These are phyloP conservation scores for Noctua janthe DNA, from an alignment of 2,888 invertebrate species.

Conservation along the genomic window DNA sequence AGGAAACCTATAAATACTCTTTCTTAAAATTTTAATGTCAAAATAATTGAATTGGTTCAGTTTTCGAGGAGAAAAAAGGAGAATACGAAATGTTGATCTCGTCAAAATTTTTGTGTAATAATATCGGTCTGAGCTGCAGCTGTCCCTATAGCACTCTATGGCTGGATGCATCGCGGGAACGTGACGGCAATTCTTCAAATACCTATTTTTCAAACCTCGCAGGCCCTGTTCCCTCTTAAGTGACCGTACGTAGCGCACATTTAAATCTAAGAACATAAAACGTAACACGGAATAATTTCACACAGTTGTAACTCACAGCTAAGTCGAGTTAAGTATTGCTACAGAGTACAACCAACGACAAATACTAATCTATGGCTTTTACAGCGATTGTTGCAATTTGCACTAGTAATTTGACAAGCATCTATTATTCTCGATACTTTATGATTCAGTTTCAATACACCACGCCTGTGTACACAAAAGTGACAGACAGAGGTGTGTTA, in stretches of 20 bases:
- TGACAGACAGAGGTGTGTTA: not conserved
- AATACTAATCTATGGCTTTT: slow-evolving; percentile 36
- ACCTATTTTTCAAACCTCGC: too few relatives aligned
- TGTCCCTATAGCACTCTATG: too few relatives aligned
- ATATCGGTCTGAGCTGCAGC: too few relatives aligned
- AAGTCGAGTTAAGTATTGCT: slow-evolving; percentile 20
- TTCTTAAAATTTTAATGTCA: too few relatives aligned
- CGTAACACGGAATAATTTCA: slow-evolving; percentile 15
- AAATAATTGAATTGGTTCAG: too few relatives aligned
- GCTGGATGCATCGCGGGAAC: too few relatives aligned
- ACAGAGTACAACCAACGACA: slow-evolving; percentile 22
- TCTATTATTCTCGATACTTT: slow-evolving; percentile 16
- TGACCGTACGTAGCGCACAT: slow-evolving; percentile 7
- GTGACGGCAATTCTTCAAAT: too few relatives aligned
- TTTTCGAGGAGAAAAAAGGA: too few relatives aligned
- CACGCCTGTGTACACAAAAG: not conserved
- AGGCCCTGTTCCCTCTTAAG: not conserved
- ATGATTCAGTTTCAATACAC: slow-evolving; percentile 6
- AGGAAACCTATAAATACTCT: too few relatives aligned
- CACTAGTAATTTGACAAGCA: slow-evolving; percentile 22
- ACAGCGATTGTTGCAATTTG: slow-evolving; percentile 37
- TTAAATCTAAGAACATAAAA: slow-evolving; percentile 1
- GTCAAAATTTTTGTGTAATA: too few relatives aligned
- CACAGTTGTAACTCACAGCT: slow-evolving; percentile 5
- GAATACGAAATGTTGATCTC: too few relatives aligned